Evolutionary conservation across 2,888 invertebrate species (phyloP), one percentile per base, ranked within the genome.

Genomic region (Hemicrepidius hirtus): DNA sequence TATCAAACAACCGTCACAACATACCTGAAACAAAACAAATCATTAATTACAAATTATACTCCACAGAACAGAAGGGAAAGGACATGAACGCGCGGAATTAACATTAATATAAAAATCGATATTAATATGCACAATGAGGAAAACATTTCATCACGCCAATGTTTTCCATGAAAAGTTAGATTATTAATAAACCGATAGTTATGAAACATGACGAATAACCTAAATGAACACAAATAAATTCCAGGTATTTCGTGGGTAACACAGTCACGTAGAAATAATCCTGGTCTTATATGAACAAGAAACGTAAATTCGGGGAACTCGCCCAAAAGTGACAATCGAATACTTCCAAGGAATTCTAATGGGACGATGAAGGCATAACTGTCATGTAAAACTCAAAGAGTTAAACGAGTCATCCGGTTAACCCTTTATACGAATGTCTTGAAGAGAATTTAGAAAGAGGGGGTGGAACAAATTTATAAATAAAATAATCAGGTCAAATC

Each of bases 21-120:
- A 10, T 37, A 57, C 57, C 57, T 57, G 57, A 57, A 57, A 57
- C 57, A 57, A 57, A n/a, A 37, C 9, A 28, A 37, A 32, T 16
- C 4, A 35, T 57, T 35, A 57, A 18, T 20, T 9, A 16, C 37
- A 20, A n/a, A 37, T 57, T 53, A 18, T 7, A 0, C 5, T 18
- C 9, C 10, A 50, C 50, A 20, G 3, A 55, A 55, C n/a, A 24
- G 24, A 50, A 24, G 1, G 12, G 13, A 28, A 28, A 55, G 4
- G 13, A 32, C 6, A 57, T 18, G 10, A 16, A 35, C 32, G 13
- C 7, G 37, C 32, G 16, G 28, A 50, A 50, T 50, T 50, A 50
- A 55, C 18, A 1, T 55, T 16, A 35, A 57, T 57, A 7, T 35
- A 7, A 35, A 32, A 57, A 57, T 57, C 57, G 20, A 57, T 57